phyloP scores from a whole-genome alignment of 2,888 invertebrate genomes.

The Hyalella azteca region DNA sequence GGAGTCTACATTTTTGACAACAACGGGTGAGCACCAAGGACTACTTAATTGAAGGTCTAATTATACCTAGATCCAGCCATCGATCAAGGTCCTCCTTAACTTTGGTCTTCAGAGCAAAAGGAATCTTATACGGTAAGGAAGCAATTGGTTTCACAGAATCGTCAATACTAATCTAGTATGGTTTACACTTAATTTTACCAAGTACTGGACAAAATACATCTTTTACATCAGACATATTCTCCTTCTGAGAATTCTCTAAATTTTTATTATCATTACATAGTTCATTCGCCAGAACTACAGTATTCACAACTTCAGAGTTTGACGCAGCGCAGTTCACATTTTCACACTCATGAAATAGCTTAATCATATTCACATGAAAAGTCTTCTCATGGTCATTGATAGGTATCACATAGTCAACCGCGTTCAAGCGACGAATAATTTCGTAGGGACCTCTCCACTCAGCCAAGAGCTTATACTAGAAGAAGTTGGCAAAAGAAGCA shows the following conservation, averaged over 20 bases:
- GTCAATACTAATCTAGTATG: too few relatives aligned
- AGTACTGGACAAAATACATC: too few relatives aligned
- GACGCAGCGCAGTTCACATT: too few relatives aligned
- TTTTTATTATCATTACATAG: too few relatives aligned
- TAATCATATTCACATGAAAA: conserved; percentile 36
- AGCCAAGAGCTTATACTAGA: conserved; percentile 1
- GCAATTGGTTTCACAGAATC: neutral
- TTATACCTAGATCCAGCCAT: neutral
- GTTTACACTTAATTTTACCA: too few relatives aligned
- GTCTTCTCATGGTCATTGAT: neutral
- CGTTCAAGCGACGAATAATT: neutral
- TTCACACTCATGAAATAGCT: neutral
- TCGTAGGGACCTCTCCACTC: conserved; percentile 13
- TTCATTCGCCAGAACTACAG: too few relatives aligned
- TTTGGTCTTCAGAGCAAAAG: neutral
- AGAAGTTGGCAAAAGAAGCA: neutral
- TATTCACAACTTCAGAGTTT: too few relatives aligned
- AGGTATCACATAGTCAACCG: neutral
- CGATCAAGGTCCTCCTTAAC: neutral
- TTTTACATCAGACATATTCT: too few relatives aligned
- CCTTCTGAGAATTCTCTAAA: too few relatives aligned
- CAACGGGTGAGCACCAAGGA: neutral
- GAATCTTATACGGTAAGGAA: neutral
- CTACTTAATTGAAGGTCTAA: neutral
- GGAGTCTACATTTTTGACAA: neutral